Evolutionary conservation across 2,888 invertebrate genomes (phyloP).

Genomic region (Volucella inanis): DNA sequence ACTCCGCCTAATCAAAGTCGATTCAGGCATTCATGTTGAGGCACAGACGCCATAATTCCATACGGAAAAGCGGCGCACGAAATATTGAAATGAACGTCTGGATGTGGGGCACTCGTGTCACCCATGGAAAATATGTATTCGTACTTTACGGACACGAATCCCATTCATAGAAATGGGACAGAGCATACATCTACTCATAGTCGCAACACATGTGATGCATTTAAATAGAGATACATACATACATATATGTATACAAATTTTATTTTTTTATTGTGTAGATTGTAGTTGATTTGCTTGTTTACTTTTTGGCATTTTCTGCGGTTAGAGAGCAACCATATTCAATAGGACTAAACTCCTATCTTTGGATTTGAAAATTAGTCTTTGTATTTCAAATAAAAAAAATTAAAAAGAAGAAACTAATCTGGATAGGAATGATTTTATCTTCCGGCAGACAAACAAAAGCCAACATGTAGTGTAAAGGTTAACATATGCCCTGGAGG

Average conservation of each 20-base stretch:
- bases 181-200: conserved; percentile 2
- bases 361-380: not conserved
- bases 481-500: not conserved
- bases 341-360: conserved; percentile 7
- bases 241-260: conserved; percentile 7
- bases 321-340: conserved; percentile 17
- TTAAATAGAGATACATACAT: conserved; percentile 18
- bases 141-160: not conserved
- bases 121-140: not conserved
- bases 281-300: conserved; percentile 59
- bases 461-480: conserved; percentile 43
- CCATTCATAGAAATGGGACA: no score
- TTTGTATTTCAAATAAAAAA: conserved; percentile 35
- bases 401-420: conserved; percentile 20
- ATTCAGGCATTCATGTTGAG: conserved; percentile 31
- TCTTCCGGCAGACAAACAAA: conserved; percentile 58
- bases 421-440: conserved; percentile 35
- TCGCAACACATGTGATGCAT: conserved; percentile 45
- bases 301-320: conserved; percentile 26
- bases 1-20: conserved; percentile 38
- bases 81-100: conserved; percentile 21
- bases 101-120: conserved; percentile 35
- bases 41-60: conserved; percentile 1
- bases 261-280: not conserved
- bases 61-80: conserved; percentile 33